Evolutionary conservation across 2,113 vertebrate genomes (phyloP).

Genomic region (Pelusios castaneus): DNA sequence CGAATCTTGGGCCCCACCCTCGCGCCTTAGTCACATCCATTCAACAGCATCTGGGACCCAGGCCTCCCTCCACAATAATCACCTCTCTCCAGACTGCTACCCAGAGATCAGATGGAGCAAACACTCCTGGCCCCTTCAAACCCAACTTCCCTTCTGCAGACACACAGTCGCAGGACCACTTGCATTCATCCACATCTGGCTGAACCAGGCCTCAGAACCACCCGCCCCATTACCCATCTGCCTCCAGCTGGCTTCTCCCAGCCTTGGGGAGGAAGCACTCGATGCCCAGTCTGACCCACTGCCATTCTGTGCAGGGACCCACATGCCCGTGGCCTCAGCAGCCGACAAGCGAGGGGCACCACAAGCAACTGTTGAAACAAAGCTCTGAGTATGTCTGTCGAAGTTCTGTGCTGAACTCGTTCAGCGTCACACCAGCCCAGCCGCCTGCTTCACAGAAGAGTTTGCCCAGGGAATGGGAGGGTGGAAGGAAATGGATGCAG

Average conservation of each 20-base stretch:
- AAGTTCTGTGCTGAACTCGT: neutral
- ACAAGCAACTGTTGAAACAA: neutral
- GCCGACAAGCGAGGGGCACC: rapidly evolving
- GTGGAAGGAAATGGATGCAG: neutral
- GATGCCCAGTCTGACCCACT: neutral
- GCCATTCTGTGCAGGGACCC: neutral
- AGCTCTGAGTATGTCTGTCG: too few relatives aligned
- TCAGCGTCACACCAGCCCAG: neutral
- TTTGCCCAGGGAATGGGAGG: neutral
- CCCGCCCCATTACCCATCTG: neutral
- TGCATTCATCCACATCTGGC: neutral
- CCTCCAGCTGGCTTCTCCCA: neutral
- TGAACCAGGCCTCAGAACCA: neutral
- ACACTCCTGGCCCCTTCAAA: neutral
- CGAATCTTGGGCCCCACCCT: neutral
- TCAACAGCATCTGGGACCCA: neutral
- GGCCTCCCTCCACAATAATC: too few relatives aligned
- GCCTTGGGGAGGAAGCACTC: rapidly evolving
- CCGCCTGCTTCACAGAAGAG: neutral
- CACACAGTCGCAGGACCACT: neutral
- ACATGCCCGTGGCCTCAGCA: neutral
- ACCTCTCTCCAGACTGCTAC: neutral
- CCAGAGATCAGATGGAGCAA: neutral
- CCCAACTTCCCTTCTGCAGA: neutral
- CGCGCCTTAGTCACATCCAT: neutral